Evolutionary conservation across 2,113 vertebrate genomes (phyloP).

Genomic region (Percopsis transmontana): DNA sequence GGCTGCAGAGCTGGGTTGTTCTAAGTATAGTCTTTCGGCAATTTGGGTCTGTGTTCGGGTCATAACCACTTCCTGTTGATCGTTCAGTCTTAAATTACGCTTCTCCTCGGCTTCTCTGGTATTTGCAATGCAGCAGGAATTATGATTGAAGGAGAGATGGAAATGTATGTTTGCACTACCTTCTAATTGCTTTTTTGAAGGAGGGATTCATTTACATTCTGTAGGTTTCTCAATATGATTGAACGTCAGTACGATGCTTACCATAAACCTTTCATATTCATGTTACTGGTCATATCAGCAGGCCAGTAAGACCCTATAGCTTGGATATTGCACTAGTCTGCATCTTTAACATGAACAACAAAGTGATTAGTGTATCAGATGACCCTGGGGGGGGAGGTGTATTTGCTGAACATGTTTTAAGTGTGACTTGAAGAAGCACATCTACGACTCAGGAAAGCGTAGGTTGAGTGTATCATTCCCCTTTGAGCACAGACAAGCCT

Average conservation of each 20-base stretch:
- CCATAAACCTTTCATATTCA: no score
- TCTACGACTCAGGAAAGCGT: slow-evolving; percentile 24
- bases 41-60: slow-evolving; percentile 26
- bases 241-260: background rate
- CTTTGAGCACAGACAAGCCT: slow-evolving; percentile 21
- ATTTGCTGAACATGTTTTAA: background rate
- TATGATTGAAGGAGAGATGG: background rate
- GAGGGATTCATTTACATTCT: no score
- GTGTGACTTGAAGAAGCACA: slow-evolving; percentile 2
- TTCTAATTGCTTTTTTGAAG: no score
- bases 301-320: background rate
- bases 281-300: no score
- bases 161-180: no score
- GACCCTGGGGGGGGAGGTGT: background rate
- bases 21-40: slow-evolving; percentile 65
- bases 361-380: background rate
- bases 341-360: background rate
- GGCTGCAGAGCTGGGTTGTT: slow-evolving; percentile 43
- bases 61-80: slow-evolving; percentile 48
- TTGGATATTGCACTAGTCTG: background rate
- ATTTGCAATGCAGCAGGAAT: background rate
- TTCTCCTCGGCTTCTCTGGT: background rate
- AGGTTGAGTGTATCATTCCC: slow-evolving; percentile 9
- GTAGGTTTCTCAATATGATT: no score
- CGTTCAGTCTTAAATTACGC: background rate